Conservation (phyloP, 2,113 vertebrate genomes). For the Oxyruncus cristatus region DNA sequence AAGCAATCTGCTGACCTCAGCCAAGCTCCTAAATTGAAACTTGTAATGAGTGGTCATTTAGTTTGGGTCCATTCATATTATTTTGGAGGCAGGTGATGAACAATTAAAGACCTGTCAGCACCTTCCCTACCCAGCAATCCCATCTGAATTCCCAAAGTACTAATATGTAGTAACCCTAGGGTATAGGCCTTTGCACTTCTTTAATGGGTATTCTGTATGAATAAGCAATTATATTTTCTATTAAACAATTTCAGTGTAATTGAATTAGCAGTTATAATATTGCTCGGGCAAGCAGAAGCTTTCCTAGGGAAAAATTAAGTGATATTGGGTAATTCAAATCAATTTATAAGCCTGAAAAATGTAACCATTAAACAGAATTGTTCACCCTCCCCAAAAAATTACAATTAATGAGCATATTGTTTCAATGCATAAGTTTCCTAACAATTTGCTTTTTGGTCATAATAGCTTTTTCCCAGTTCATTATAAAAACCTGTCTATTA, state of each 20-base stretch:
- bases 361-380: conserved; percentile 77
- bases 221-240: conserved; percentile 89
- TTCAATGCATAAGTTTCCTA: conserved; percentile 73
- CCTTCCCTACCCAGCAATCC: conserved; percentile 71
- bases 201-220: conserved; percentile 84
- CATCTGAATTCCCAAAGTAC: conserved; percentile 76
- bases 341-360: conserved; percentile 80
- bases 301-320: conserved; percentile 82
- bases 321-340: conserved; percentile 81
- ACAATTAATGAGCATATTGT: conserved; percentile 80
- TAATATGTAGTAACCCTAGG: conserved; percentile 74
- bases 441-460: conserved; percentile 78
- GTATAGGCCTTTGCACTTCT: conserved; percentile 76
- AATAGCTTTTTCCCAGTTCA: conserved; percentile 77
- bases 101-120: conserved; percentile 78
- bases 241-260: conserved; percentile 85
- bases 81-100: conserved; percentile 81
- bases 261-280: conserved; percentile 85
- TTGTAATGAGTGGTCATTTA: conserved; percentile 83
- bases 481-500: conserved; percentile 78
- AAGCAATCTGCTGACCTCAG: conserved; percentile 93
- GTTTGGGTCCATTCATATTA: conserved; percentile 82
- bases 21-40: conserved; percentile 83
- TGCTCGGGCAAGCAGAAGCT: conserved; percentile 83
- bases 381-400: conserved; percentile 69